A percentile compares a stretch with the other conserved stretches of the same genome.
These are phyloP conservation scores for Scarus forsteni DNA, from an alignment of 2,797 vertebrate species.

Conservation along the genomic window DNA sequence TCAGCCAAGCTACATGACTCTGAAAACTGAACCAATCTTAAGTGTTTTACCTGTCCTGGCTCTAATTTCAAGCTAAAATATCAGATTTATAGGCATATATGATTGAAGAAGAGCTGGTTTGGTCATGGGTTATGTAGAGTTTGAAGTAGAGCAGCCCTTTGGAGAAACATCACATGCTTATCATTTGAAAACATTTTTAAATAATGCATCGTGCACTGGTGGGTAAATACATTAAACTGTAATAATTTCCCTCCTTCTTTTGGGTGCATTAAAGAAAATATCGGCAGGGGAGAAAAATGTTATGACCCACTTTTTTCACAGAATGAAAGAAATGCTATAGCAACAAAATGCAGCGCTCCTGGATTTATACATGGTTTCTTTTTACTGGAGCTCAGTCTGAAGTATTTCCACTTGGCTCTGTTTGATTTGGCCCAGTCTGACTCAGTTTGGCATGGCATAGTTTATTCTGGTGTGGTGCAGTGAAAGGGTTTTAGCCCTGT, in stretches of 20 bases:
- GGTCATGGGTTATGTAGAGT: conserved; percentile 27
- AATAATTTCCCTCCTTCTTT: conserved; percentile 16
- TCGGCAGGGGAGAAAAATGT: conserved; percentile 25
- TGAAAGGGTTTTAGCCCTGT: conserved; percentile 65
- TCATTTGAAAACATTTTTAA: conserved; percentile 59
- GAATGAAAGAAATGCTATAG: conserved; percentile 8
- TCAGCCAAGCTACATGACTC: conserved; percentile 15
- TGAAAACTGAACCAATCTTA: conserved; percentile 7
- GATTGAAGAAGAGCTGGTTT: not conserved
- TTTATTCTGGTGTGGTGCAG: conserved; percentile 62
- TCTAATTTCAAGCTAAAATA: no score
- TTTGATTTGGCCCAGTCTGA: conserved; percentile 60
- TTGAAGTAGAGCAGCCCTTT: conserved; percentile 35
- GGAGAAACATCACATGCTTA: conserved; percentile 51
- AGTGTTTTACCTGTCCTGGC: no score
- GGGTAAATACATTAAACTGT: conserved; percentile 27
- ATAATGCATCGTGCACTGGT: conserved; percentile 25
- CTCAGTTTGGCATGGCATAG: conserved; percentile 60
- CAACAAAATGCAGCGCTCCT: conserved; percentile 14
- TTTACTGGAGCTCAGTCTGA: conserved; percentile 37
- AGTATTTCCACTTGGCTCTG: conserved; percentile 47
- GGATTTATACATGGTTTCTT: conserved; percentile 31
- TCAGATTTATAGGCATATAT: not conserved
- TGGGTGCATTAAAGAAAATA: conserved; percentile 11
- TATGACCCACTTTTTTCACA: conserved; percentile 14